These are phyloP conservation scores for Pachyramphus minor DNA, from an alignment of 2,113 vertebrate species.

Conservation along the genomic window DNA sequence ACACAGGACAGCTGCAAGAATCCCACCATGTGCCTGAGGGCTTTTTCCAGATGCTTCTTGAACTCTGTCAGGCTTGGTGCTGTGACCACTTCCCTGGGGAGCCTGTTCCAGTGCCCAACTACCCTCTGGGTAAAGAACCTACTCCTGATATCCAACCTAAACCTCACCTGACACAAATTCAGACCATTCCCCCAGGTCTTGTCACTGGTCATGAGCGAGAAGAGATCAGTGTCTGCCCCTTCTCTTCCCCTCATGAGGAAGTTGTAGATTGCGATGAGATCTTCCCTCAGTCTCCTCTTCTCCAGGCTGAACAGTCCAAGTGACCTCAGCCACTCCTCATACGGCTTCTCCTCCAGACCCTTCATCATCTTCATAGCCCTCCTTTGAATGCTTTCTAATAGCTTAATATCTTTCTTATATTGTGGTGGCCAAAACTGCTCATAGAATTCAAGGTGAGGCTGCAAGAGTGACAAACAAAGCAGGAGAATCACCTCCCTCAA, in stretches of 20 bases:
- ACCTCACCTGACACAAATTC: neutral
- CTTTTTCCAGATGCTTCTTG: neutral
- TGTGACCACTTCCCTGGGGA: neutral
- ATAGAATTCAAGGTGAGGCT: neutral
- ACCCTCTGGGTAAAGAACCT: neutral
- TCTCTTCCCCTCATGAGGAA: accelerated
- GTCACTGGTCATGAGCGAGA: neutral
- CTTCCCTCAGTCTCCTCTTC: neutral
- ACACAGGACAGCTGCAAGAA: neutral
- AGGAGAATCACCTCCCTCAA: neutral
- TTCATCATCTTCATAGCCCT: neutral
- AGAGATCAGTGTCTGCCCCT: neutral
- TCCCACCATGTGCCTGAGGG: neutral
- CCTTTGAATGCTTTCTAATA: neutral
- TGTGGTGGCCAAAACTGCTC: neutral
- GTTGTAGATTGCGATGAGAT: neutral
- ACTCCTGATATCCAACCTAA: neutral
- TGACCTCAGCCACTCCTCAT: neutral
- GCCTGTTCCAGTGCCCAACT: neutral
- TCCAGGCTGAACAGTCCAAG: neutral
- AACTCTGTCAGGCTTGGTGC: neutral
- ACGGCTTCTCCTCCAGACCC: accelerated
- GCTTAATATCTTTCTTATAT: neutral
- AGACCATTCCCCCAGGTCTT: accelerated
- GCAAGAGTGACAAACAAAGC: neutral